A percentile compares a stretch with the other conserved stretches of the same genome.
Evolutionary conservation across 2,888 invertebrate genomes (phyloP).

Genomic region (Temnothorax rugatulus): DNA sequence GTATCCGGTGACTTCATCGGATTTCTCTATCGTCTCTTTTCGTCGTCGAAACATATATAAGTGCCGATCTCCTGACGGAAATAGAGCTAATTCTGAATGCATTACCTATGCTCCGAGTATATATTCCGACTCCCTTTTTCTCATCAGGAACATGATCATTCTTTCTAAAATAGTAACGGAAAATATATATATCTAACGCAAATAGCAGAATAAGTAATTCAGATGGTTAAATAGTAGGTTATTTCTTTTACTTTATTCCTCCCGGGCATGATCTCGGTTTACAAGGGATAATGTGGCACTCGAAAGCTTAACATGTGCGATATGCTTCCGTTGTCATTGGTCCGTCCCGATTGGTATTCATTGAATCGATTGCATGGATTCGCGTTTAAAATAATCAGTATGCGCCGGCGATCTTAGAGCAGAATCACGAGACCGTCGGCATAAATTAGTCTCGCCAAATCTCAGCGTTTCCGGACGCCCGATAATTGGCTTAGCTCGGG

Average conservation of each 20-base stretch:
- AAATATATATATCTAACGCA: neutral
- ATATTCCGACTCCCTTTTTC: neutral
- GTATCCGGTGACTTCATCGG: constrained; percentile 44
- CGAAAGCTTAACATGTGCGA: neutral
- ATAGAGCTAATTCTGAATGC: constrained; percentile 57
- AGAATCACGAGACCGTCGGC: constrained; percentile 65
- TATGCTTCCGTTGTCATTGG: neutral
- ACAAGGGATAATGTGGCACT: neutral
- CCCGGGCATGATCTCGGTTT: neutral
- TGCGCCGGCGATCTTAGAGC: constrained; percentile 52
- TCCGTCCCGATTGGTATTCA: constrained; percentile 1
- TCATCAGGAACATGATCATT: constrained; percentile 48
- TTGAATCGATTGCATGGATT: constrained; percentile 39
- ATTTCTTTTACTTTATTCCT: neutral
- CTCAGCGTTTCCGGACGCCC: constrained; percentile 76
- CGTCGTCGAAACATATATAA: constrained; percentile 54
- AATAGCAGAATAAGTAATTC: neutral
- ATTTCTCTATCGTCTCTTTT: constrained; percentile 1
- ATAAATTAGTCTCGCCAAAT: constrained; percentile 80
- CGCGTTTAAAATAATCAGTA: constrained; percentile 58
- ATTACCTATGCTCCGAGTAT: constrained; percentile 52
- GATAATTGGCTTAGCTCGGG: constrained; percentile 82
- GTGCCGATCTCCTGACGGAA: constrained; percentile 64
- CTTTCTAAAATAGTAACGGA: constrained; percentile 43
- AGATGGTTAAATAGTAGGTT: neutral